Base-by-base conservation (phyloP, 1,140 invertebrate genomes). In the Brachionus koreanus region DNA sequence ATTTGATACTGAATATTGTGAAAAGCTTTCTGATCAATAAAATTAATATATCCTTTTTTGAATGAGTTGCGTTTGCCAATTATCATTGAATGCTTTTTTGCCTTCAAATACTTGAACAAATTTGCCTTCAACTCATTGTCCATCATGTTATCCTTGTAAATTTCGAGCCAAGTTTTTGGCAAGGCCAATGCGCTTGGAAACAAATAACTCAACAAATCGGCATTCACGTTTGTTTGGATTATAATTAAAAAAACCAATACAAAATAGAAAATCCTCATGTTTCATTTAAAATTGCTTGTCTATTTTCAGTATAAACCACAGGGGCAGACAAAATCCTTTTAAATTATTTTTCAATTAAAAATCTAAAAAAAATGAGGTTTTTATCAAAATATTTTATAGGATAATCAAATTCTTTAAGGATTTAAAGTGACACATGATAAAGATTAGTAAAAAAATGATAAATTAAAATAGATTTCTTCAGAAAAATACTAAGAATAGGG, bases 31-130 rank as follows among this genome's bases (percentile, higher is more conserved):
- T 57, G n/a, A 9, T 19, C 9, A 5, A 9, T 57, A 19, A 69
- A 37, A 69, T 6, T 37, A 39, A 16, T 39, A 1, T 4, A 9
- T 69, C 9, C 5, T 65, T 65, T 33, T 65, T 37, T 16, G 10
- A 69, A 69, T 16, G 33, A 39, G 16, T 25, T 57, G 16, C 65
- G 65, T 42, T 69, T 69, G 16, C 65, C 65, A 69, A 69, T 69
- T 10, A 69, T 69, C 16, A 69, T 69, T 16, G 65, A 69, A 69
- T 69, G 65, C 19, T 69, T 69, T 39, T 69, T 69, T 6, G 65
- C 29, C 37, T 69, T 69, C 16, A 69, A 69, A 69, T 69, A 69
- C 16, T 69, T 69, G 65, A 39, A 69, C 37, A 69, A 39, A 69
- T 39, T 69, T 5, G 29, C 65, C 19, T 39, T 69, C 9, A 69